Evolutionary conservation across 2,888 invertebrate genomes (phyloP).

Genomic region (Conchocele bisecta): DNA sequence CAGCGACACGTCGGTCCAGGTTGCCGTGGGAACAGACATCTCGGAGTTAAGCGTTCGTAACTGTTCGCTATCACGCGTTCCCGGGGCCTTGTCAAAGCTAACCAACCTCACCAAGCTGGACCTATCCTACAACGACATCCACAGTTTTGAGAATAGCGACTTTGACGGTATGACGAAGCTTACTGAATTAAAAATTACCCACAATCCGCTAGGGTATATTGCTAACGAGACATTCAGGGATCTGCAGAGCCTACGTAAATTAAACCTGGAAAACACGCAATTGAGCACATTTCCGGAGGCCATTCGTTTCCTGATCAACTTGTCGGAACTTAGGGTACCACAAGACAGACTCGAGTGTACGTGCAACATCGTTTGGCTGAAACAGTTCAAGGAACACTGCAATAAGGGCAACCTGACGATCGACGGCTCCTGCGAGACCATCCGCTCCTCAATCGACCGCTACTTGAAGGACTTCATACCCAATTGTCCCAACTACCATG

Average conservation of each 20-base stretch:
- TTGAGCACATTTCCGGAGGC: slow-evolving; percentile 61
- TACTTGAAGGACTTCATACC: slow-evolving; percentile 46
- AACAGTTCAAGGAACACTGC: slow-evolving; percentile 41
- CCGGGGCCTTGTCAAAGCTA: slow-evolving; percentile 60
- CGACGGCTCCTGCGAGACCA: slow-evolving; percentile 59
- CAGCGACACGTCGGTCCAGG: slow-evolving; percentile 58
- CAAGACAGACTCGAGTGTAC: slow-evolving; percentile 59
- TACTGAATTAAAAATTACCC: slow-evolving; percentile 32
- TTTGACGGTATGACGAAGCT: slow-evolving; percentile 47
- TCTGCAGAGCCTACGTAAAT: slow-evolving; percentile 22
- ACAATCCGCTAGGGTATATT: slow-evolving; percentile 62
- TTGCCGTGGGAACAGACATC: slow-evolving; percentile 50
- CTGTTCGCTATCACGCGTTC: slow-evolving; percentile 60
- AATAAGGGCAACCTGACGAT: slow-evolving; percentile 33
- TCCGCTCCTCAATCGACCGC: slow-evolving; percentile 39
- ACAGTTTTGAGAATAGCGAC: slow-evolving; percentile 63
- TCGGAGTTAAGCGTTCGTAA: slow-evolving; percentile 55
- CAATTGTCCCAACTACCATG: slow-evolving; percentile 49
- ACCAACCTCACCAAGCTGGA: slow-evolving; percentile 53
- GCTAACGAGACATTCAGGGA: slow-evolving; percentile 60
- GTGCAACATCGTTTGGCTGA: slow-evolving; percentile 63
- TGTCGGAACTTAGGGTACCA: slow-evolving; percentile 30
- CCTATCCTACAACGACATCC: slow-evolving; percentile 60
- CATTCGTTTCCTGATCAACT: slow-evolving; percentile 36
- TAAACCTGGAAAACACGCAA: slow-evolving; percentile 50